Evolutionary conservation across 2,797 vertebrate genomes (phyloP), one percentile per base, ranked within the genome.

Genomic region (Paramormyrops hopkinsi): DNA sequence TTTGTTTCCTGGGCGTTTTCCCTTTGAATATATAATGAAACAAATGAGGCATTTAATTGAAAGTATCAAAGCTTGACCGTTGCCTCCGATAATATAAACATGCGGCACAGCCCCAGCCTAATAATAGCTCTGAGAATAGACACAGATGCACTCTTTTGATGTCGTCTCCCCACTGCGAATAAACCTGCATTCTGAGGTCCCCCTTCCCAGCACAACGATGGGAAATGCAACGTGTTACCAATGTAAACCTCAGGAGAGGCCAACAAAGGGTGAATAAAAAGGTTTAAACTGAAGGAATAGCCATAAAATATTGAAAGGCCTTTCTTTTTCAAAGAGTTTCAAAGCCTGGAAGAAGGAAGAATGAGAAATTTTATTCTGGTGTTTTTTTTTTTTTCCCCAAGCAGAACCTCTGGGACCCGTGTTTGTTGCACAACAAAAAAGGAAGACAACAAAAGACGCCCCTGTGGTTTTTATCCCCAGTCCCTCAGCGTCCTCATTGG

Each of bases 391-490:
- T 54, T 48, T 14, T 0, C n/a, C 33, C 54, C 33, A 41, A 76
- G 69, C 33, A 82, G 53, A 87, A 89, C 92, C 91, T 88, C 44
- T 83, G 93, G 93, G 94, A 94, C 89, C 85, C 3, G 85, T 41
- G 92, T 92, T 93, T 88, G 88, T 89, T 92, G 93, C 92, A 44
- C 48, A 92, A 93, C 92, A 91, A 92, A 94, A 91, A 87, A 62
- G 91, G 84, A 17, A 65, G 59, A 92, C 93, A 94, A 95, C 93
- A 95, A 94, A 95, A 94, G 94, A 90, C 90, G 89, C 92, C 92
- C 91, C 92, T 93, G 93, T 92, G 92, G 90, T 92, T 94, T 94
- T 93, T 90, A 93, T 93, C 93, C 90, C 37, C 88, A 90, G 92
- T 90, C 92, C 92, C 93, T 7, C 90, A 3, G 33, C 88, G 92